phyloP scores from a whole-genome alignment of 2,888 invertebrate genomes.

The Adelognathus sp. region DNA sequence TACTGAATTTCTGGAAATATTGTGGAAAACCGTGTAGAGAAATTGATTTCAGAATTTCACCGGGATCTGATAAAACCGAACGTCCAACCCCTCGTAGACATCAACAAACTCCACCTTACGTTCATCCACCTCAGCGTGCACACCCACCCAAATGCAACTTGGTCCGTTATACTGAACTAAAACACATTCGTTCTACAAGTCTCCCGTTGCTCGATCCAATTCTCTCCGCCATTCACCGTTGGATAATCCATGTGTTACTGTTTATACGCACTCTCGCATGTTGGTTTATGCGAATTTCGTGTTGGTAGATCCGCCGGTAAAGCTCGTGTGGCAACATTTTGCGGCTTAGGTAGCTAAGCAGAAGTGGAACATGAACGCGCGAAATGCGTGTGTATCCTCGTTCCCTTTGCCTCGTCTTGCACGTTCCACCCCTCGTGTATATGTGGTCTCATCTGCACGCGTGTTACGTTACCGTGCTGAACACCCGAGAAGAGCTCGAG shows the following conservation, averaged over 20 bases:
- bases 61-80: background rate
- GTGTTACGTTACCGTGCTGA: constrained; percentile 1
- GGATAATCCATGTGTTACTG: constrained; percentile 25
- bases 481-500: constrained; percentile 3
- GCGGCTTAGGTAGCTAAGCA: constrained; percentile 32
- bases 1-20: no score
- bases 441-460: background rate
- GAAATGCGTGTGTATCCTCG: constrained; percentile 34
- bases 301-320: constrained; percentile 25
- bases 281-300: constrained; percentile 54
- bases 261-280: constrained; percentile 38
- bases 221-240: background rate
- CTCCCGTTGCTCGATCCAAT: background rate
- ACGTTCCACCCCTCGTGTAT: background rate
- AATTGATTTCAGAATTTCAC: no score
- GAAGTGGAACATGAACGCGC: constrained; percentile 23
- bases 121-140: background rate
- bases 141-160: no score
- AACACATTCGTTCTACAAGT: constrained; percentile 12
- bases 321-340: constrained; percentile 44
- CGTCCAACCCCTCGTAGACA: background rate
- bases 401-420: constrained; percentile 24
- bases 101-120: background rate
- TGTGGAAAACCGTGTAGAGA: no score
- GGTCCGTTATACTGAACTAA: constrained; percentile 9